Percentiles rank a stretch among this genome's conserved stretches.
Evolutionary conservation across 2,113 vertebrate species (phyloP).

Genomic region (Kryptolebias marmoratus): DNA sequence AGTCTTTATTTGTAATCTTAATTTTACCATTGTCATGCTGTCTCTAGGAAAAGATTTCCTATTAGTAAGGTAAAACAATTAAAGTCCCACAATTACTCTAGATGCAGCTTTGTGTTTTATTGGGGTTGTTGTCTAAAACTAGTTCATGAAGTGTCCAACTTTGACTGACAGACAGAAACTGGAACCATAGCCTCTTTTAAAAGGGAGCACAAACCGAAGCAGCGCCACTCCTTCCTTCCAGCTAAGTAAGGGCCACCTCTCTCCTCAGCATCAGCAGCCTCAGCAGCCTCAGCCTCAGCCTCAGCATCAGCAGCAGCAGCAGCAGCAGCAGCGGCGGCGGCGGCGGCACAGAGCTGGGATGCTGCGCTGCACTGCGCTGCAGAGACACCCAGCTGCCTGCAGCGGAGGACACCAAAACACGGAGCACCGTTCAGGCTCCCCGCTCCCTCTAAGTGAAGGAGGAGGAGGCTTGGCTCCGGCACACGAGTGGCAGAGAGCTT

Average conservation of each 20-base stretch:
- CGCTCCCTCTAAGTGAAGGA: conserved; percentile 29
- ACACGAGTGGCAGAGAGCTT: background rate
- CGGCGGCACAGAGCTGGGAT: conserved; percentile 27
- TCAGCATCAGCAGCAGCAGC: too few species aligned
- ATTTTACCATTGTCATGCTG: too few species aligned
- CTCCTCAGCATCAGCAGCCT: conserved; percentile 33
- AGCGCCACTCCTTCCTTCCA: conserved; percentile 60
- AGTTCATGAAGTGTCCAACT: background rate
- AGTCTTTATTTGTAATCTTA: too few species aligned
- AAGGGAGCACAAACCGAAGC: background rate
- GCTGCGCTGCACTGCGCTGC: conserved; percentile 52
- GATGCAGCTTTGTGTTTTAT: too few species aligned
- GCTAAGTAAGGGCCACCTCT: conserved; percentile 50
- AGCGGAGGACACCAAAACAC: conserved; percentile 42
- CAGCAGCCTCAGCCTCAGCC: background rate
- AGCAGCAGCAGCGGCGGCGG: too few species aligned
- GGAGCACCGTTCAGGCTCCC: conserved; percentile 39
- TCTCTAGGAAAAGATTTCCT: too few species aligned
- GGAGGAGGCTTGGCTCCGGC: background rate
- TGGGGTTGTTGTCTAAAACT: background rate
- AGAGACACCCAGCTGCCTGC: conserved; percentile 54
- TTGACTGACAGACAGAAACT: background rate
- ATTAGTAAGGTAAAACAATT: too few species aligned
- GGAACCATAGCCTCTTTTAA: background rate
- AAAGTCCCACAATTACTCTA: too few species aligned